Evolutionary conservation across 2,888 invertebrate species (phyloP).

Genomic region (Cenopis cana): DNA sequence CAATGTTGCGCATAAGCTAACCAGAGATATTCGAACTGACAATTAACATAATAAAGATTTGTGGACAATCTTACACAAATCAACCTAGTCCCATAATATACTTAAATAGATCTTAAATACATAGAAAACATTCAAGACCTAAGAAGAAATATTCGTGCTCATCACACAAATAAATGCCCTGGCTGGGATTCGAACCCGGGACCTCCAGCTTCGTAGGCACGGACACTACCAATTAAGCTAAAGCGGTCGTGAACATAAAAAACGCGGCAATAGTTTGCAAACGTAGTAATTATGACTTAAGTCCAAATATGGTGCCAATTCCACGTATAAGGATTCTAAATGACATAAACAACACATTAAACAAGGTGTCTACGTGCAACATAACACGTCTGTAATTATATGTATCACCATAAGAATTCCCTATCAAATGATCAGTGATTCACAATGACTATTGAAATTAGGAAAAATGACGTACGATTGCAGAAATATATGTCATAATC

Average conservation of each 20-base stretch:
- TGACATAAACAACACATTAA: slow-evolving; percentile 13
- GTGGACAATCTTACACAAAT: too few relatives aligned
- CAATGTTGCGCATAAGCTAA: not conserved
- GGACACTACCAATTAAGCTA: too few relatives aligned
- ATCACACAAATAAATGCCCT: too few relatives aligned
- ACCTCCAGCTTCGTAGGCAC: too few relatives aligned
- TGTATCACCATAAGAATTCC: not conserved
- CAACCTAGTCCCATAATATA: too few relatives aligned
- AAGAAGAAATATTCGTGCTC: too few relatives aligned
- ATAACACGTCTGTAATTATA: not conserved
- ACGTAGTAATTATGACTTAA: slow-evolving; percentile 10
- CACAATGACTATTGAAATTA: slow-evolving; percentile 29
- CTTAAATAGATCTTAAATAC: too few relatives aligned
- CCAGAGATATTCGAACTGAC: not conserved
- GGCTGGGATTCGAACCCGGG: too few relatives aligned
- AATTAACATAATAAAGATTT: not conserved
- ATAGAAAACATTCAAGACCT: too few relatives aligned
- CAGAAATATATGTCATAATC: slow-evolving; percentile 28
- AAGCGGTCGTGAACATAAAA: too few relatives aligned
- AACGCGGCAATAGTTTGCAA: slow-evolving; percentile 8
- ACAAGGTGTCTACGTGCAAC: not conserved
- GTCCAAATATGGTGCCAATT: slow-evolving; percentile 15
- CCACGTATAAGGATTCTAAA: slow-evolving; percentile 17
- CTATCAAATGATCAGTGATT: slow-evolving; percentile 25
- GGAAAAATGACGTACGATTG: slow-evolving; percentile 11